phyloP scores from a whole-genome alignment of 2,113 vertebrate genomes.

The Eleginops maclovinus region DNA sequence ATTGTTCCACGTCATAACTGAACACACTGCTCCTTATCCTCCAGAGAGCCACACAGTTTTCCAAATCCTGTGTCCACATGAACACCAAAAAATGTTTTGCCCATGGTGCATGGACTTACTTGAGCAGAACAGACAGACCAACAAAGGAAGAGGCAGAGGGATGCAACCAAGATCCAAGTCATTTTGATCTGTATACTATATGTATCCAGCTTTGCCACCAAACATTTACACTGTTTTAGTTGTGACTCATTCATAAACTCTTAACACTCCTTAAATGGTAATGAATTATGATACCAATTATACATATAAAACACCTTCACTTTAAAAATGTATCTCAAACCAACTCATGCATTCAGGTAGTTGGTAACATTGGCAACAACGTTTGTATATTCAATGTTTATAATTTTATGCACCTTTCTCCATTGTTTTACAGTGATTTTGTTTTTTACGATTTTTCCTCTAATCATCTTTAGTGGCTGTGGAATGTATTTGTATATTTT shows the following conservation, averaged over 20 bases:
- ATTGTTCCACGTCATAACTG: conserved; percentile 35
- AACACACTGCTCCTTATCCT: conserved; percentile 62
- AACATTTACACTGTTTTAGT: not conserved
- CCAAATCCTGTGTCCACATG: not conserved
- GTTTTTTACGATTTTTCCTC: not conserved
- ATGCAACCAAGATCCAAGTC: too few species aligned
- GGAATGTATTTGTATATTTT: not conserved
- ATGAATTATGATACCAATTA: too few species aligned
- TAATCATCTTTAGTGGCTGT: not conserved
- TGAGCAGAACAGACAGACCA: too few species aligned
- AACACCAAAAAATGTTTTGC: not conserved
- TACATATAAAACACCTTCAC: not conserved
- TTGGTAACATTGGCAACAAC: not conserved
- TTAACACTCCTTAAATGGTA: not conserved
- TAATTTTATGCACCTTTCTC: not conserved
- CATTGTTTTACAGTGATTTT: not conserved
- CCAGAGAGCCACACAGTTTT: too few species aligned
- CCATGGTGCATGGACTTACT: not conserved
- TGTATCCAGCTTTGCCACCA: not conserved
- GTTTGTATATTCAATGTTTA: not conserved
- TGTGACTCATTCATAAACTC: not conserved
- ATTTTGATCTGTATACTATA: not conserved
- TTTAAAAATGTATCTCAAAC: not conserved
- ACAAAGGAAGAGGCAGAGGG: too few species aligned
- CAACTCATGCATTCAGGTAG: not conserved